These are phyloP conservation scores for Palythoa caribaeorum DNA, from an alignment of 92 coral and sea anemone genomes.

Conservation along the genomic window DNA sequence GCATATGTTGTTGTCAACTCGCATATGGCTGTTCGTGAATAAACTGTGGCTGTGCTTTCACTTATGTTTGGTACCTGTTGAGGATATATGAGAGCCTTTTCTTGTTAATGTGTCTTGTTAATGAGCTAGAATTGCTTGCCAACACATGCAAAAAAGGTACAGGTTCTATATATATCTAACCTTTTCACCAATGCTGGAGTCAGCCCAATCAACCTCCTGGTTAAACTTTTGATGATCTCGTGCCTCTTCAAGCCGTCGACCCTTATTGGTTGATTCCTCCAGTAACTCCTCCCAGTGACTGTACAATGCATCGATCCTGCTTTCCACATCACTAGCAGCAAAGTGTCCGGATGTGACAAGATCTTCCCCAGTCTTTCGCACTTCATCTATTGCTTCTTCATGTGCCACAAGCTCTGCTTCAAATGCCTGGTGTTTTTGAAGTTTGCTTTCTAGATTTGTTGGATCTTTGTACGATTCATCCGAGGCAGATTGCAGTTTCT, in stretches of 20 bases:
- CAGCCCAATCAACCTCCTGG: constrained; percentile 88
- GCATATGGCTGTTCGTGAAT: too few species aligned
- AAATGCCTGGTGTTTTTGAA: constrained; percentile 91
- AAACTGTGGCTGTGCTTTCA: too few species aligned
- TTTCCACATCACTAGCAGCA: constrained; percentile 84
- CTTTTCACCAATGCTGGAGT: constrained; percentile 92
- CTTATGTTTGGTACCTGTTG: background rate
- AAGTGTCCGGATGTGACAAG: constrained; percentile 88
- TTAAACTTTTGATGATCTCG: constrained; percentile 92
- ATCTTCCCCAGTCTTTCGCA: constrained; percentile 85
- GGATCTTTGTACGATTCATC: constrained; percentile 97
- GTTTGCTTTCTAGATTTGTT: constrained; percentile 89
- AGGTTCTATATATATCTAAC: constrained; percentile 30
- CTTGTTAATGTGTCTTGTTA: too few species aligned
- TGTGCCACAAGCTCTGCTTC: constrained; percentile 96
- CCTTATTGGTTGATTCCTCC: constrained; percentile 88
- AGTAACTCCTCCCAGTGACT: constrained; percentile 94
- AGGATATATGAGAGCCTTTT: background rate
- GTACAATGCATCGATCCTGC: constrained; percentile 86
- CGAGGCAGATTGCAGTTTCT: constrained; percentile 89
- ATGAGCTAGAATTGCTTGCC: background rate
- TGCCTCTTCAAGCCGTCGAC: constrained; percentile 86
- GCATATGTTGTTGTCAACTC: too few species aligned
- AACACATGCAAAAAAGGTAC: background rate
- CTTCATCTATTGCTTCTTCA: constrained; percentile 82